Conservation (phyloP, 2,113 vertebrate genomes). For the Muscicapa adusta region DNA sequence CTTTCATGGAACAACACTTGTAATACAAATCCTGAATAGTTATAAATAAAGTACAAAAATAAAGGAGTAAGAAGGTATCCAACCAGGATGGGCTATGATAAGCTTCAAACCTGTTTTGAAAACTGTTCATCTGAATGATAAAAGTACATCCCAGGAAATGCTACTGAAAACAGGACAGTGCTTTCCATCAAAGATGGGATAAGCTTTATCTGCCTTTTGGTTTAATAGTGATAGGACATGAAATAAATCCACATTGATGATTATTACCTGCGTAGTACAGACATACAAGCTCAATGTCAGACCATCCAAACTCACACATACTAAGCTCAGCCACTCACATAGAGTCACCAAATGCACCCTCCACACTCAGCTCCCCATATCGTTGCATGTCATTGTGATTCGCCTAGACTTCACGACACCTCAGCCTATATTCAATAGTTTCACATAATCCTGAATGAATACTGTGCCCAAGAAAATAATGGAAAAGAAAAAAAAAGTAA, state of each 20-base stretch:
- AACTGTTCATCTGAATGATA: neutral
- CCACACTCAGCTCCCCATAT: neutral
- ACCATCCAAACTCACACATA: neutral
- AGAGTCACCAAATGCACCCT: neutral
- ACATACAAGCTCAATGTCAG: neutral
- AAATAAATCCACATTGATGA: neutral
- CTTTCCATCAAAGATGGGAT: neutral
- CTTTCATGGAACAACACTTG: neutral
- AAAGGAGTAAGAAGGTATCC: neutral
- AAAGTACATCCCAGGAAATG: neutral
- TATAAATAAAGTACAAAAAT: neutral
- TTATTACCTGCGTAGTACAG: neutral
- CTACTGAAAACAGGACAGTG: neutral
- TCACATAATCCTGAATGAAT: neutral
- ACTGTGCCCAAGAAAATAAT: neutral
- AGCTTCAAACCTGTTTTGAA: neutral
- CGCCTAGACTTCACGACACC: neutral
- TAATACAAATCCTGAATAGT: neutral
- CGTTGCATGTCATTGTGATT: accelerated
- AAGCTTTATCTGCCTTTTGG: neutral
- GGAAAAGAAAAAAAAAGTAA: neutral
- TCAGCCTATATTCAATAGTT: neutral
- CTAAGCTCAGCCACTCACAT: neutral
- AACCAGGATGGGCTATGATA: neutral
- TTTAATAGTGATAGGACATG: neutral